Evolutionary conservation across 2,113 vertebrate genomes (phyloP), one percentile per base, ranked within the genome.

Genomic region (Megalops atlanticus): DNA sequence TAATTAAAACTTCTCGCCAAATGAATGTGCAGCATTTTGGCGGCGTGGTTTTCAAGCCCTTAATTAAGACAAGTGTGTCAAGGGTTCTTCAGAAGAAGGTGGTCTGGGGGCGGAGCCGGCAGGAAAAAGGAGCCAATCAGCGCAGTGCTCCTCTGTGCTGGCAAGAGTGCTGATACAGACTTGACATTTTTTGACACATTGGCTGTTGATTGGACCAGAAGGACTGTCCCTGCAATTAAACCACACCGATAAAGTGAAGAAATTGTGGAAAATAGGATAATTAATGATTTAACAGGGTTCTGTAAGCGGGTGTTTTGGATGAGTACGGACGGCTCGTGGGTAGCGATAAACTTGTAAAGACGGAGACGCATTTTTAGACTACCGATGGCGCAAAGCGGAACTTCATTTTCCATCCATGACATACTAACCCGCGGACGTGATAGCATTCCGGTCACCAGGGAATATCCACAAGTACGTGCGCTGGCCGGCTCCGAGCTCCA

Each of bases 381-480:
- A 18, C 47, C 43, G 83, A 94, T 95, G 94, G 90, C 92, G 43
- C 86, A 88, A 74, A 90, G 84, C 77, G 89, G 88, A 80, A 93
- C 91, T 45, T 88, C 92, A 5, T 95, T 95, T 84, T 92, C 90
- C 0, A 95, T 95, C 80, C 87, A 92, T 81, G 90, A 93, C 79
- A 95, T 95, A 64, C 89, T 95, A 33, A 93, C 87, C n/a, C 75
- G 83, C 83, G 83, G 88, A 81, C 84, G 47, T 24, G 88, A 88
- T 36, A 81, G 41, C 31, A 33, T 16, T 39, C 71, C 36, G 58
- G 36, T 74, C 21, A 8, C 24, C 27, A 6, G 5, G 78, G 74
- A 79, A 75, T 16, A 71, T 27, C 21, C 80, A 52, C 79, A 68
- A 81, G 73, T n/a, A 73, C n/a, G 69, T 68, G 52, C 79, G 52